Conservation (phyloP, 2,797 vertebrate genomes). For the Oreochromis mossambicus region DNA sequence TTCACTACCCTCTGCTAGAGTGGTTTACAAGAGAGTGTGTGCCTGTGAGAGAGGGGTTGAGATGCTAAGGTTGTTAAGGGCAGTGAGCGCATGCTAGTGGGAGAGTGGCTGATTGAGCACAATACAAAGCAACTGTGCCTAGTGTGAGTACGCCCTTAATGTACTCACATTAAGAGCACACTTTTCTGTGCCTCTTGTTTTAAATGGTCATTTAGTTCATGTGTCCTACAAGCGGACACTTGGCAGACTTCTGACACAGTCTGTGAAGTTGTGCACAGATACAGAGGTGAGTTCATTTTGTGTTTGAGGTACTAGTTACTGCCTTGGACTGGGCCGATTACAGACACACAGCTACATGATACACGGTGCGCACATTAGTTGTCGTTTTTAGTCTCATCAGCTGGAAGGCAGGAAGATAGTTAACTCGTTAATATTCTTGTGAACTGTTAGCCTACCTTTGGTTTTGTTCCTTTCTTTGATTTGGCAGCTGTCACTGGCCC, state of each 20-base stretch:
- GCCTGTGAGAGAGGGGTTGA: not conserved
- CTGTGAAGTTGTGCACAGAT: not conserved
- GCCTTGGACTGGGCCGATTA: not conserved
- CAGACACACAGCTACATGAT: not conserved
- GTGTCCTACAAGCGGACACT: not conserved
- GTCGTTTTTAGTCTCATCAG: not conserved
- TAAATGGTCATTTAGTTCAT: not conserved
- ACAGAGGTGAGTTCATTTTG: not conserved
- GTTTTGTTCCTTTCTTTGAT: not conserved
- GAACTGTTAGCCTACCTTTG: not conserved
- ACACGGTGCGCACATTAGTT: not conserved
- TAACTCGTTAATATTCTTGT: not conserved
- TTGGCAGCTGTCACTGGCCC: not conserved
- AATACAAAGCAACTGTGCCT: not conserved
- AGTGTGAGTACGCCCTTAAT: not conserved
- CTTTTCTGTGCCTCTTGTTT: not conserved
- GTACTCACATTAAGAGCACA: not conserved
- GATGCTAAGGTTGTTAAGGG: not conserved
- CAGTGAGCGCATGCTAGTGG: not conserved
- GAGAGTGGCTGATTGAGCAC: not conserved
- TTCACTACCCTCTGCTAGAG: not conserved
- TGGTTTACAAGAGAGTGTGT: not conserved
- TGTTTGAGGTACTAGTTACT: not conserved
- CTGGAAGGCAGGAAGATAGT: not conserved
- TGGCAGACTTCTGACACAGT: not conserved